These are phyloP conservation scores for Murina feae DNA, from an alignment of 2,113 vertebrate species.

Conservation along the genomic window DNA sequence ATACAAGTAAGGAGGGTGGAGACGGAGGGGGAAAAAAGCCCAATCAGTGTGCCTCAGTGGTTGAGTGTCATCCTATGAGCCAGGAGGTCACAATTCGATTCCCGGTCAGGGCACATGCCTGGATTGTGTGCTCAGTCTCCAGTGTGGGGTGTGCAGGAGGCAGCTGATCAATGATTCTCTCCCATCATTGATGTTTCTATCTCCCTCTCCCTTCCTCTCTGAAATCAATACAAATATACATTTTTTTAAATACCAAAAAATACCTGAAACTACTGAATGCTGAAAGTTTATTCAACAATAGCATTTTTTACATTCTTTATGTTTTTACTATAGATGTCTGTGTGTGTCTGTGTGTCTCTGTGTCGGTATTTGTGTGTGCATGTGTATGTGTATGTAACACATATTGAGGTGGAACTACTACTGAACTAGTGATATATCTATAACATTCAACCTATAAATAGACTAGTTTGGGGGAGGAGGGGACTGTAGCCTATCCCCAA, in stretches of 20 bases:
- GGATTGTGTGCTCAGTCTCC: too few relatives aligned
- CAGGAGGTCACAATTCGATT: too few relatives aligned
- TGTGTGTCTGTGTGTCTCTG: neutral
- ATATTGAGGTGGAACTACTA: neutral
- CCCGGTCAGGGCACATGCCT: too few relatives aligned
- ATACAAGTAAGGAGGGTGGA: neutral
- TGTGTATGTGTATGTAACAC: neutral
- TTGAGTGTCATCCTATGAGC: too few relatives aligned
- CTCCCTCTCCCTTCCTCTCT: too few relatives aligned
- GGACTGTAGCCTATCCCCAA: neutral
- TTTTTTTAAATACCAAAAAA: too few relatives aligned
- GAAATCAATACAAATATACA: too few relatives aligned
- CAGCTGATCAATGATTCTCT: too few relatives aligned
- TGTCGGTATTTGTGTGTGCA: neutral
- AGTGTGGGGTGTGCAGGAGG: too few relatives aligned
- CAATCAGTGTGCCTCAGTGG: too few relatives aligned
- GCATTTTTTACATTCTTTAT: neutral
- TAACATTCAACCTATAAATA: conserved; percentile 27
- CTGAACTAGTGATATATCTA: conserved; percentile 37
- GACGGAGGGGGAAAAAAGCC: too few relatives aligned
- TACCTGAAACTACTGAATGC: neutral
- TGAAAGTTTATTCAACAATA: neutral
- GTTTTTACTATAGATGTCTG: neutral
- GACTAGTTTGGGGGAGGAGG: neutral
- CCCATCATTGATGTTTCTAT: too few relatives aligned